Percentiles rank a stretch among this genome's conserved stretches.
Evolutionary conservation across 2,113 vertebrate genomes (phyloP).

Genomic region (Oenanthe melanoleuca): DNA sequence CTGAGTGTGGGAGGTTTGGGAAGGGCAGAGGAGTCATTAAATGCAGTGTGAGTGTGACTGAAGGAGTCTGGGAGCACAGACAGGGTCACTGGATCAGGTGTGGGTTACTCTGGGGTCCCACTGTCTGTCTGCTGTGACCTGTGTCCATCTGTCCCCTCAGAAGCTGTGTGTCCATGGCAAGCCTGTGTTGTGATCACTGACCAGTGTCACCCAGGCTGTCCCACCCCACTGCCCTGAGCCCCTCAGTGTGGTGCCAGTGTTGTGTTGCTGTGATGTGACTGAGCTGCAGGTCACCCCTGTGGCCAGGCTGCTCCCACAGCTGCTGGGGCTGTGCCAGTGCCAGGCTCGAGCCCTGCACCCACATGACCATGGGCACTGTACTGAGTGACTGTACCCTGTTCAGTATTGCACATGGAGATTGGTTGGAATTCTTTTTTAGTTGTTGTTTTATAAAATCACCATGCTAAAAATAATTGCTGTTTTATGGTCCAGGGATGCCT

Average conservation of each 20-base stretch:
- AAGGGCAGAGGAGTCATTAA: background rate
- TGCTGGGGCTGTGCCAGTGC: background rate
- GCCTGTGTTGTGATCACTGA: background rate
- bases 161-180: background rate
- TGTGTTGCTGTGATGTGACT: background rate
- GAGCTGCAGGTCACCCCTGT: background rate
- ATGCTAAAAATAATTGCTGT: background rate
- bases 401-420: background rate
- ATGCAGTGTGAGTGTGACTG: background rate
- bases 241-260: background rate
- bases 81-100: background rate
- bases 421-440: background rate
- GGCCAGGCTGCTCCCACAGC: background rate
- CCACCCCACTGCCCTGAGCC: background rate
- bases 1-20: background rate
- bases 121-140: background rate
- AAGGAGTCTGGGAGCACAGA: background rate
- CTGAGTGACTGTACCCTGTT: background rate
- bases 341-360: background rate
- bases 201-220: background rate
- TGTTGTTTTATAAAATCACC: background rate
- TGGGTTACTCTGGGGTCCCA: background rate
- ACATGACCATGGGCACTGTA: accelerated
- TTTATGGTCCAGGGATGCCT: background rate
- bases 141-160: background rate